Conservation (phyloP, 2,888 invertebrate genomes). For the Panorpa germanica region DNA sequence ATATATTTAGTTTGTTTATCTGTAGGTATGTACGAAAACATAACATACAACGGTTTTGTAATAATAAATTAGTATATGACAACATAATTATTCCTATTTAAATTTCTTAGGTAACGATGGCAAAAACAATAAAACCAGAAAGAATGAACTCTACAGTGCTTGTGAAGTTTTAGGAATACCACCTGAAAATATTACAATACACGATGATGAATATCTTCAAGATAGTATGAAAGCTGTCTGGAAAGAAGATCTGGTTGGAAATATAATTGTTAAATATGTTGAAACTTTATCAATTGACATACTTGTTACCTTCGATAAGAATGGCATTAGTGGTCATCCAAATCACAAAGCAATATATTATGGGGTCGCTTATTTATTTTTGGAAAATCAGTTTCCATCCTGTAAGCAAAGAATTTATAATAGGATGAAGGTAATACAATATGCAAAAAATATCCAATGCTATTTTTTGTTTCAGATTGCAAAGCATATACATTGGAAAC, state of each 20-base stretch:
- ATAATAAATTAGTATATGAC: slow-evolving; percentile 4
- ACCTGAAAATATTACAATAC: slow-evolving; percentile 50
- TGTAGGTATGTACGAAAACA: slow-evolving; percentile 35
- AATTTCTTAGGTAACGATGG: slow-evolving; percentile 25
- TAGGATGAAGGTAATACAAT: slow-evolving; percentile 1
- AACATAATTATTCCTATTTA: slow-evolving; percentile 5
- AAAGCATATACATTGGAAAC: slow-evolving; percentile 68
- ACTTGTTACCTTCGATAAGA: slow-evolving; percentile 83
- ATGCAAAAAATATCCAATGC: slow-evolving; percentile 6
- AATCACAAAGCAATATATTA: slow-evolving; percentile 82
- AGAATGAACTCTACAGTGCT: slow-evolving; percentile 65
- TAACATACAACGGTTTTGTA: slow-evolving; percentile 5
- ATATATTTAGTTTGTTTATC: slow-evolving; percentile 74
- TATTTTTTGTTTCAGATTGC: slow-evolving; percentile 41
- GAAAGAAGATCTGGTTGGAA: slow-evolving; percentile 45
- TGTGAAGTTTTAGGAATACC: slow-evolving; percentile 64
- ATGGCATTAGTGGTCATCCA: slow-evolving; percentile 80
- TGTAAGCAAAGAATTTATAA: slow-evolving; percentile 29
- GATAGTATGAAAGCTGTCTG: slow-evolving; percentile 64
- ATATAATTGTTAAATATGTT: slow-evolving; percentile 42
- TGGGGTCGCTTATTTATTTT: slow-evolving; percentile 59
- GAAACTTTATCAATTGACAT: slow-evolving; percentile 62
- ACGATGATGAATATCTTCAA: slow-evolving; percentile 49
- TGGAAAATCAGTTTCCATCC: slow-evolving; percentile 52
- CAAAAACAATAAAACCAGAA: slow-evolving; percentile 32